Evolutionary conservation across 2,888 invertebrate species (phyloP).

Genomic region (Pemphredon lugubris): DNA sequence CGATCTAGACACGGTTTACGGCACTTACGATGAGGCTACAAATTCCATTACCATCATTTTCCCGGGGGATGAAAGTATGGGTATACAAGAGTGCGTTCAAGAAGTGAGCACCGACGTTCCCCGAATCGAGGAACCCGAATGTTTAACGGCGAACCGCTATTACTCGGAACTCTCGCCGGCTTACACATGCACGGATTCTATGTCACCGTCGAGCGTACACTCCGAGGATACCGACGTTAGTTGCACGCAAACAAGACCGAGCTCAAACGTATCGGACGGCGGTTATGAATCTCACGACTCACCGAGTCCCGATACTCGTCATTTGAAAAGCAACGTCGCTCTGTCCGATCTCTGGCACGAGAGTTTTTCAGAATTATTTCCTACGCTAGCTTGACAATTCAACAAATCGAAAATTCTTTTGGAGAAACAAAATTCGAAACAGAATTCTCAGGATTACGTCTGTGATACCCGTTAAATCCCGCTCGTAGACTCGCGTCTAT

Average conservation of each 20-base stretch:
- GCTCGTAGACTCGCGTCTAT: background rate
- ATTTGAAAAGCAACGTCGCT: slow-evolving; percentile 77
- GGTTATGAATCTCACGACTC: slow-evolving; percentile 87
- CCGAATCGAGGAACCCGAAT: slow-evolving; percentile 49
- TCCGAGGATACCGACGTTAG: slow-evolving; percentile 73
- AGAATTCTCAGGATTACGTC: slow-evolving; percentile 13
- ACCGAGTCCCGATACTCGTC: slow-evolving; percentile 75
- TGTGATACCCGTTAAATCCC: slow-evolving; percentile 38
- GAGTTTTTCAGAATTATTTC: slow-evolving; percentile 90
- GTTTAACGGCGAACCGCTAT: slow-evolving; percentile 39
- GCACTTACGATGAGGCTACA: slow-evolving; percentile 87
- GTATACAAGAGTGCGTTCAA: slow-evolving; percentile 73
- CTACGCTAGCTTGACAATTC: slow-evolving; percentile 85
- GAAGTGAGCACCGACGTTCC: slow-evolving; percentile 68
- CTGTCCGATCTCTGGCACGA: slow-evolving; percentile 88
- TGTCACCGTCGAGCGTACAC: slow-evolving; percentile 75
- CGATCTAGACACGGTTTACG: slow-evolving; percentile 86
- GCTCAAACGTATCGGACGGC: slow-evolving; percentile 82
- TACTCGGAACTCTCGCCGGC: slow-evolving; percentile 67
- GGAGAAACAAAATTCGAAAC: background rate
- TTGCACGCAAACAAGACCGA: slow-evolving; percentile 46
- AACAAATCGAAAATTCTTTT: slow-evolving; percentile 6
- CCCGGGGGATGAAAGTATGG: slow-evolving; percentile 83
- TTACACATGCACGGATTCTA: slow-evolving; percentile 70
- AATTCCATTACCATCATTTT: slow-evolving; percentile 89